Evolutionary conservation across 92 coral and sea anemone species (phyloP), one percentile per base, ranked within the genome.

Genomic region (Porites evermanni): DNA sequence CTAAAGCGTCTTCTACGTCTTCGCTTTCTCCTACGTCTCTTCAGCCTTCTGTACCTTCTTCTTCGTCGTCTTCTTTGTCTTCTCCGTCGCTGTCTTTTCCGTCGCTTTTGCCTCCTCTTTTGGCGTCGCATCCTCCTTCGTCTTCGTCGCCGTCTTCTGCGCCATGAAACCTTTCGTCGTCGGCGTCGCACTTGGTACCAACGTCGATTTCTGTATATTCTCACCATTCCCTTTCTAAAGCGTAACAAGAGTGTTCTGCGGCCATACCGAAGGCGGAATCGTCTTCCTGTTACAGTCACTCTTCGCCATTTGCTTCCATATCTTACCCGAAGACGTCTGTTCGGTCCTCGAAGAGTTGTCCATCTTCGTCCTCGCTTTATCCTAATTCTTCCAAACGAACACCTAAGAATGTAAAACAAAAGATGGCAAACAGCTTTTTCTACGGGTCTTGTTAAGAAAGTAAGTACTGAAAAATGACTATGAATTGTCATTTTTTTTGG

Each of bases 51-150:
- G 38, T 68, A 65, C 29, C 47, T 24, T 69, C 84, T 80, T 59
- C 84, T 80, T 10, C 65, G 64, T 53, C 84, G 12, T 54, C 84
- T 80, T 63, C 74, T 19, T 29, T 66, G 69, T 53, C 80, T 64
- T 52, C 87, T 73, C 21, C 74, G 52, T n/a, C 69, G 14, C 16
- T 80, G 67, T 10, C 80, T 72, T 10, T 68, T 64, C 8, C 72
- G 29, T 10, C 29, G 23, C 23, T 6, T 58, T 63, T 79, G 80
- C 64, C 74, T 77, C 29, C 56, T 83, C 17, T 64, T 78, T 64
- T 71, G 82, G 32, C 82, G 82, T 64, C 26, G 51, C 23, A 79
- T 74, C 26, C 80, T 65, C 50, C 53, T 61, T 47, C 87, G 71
- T 64, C 80, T 79, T 26, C 74, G 72, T 29, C 72, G 64, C 50